phyloP scores from a whole-genome alignment of 2,797 vertebrate species.

The Chelon labrosus region DNA sequence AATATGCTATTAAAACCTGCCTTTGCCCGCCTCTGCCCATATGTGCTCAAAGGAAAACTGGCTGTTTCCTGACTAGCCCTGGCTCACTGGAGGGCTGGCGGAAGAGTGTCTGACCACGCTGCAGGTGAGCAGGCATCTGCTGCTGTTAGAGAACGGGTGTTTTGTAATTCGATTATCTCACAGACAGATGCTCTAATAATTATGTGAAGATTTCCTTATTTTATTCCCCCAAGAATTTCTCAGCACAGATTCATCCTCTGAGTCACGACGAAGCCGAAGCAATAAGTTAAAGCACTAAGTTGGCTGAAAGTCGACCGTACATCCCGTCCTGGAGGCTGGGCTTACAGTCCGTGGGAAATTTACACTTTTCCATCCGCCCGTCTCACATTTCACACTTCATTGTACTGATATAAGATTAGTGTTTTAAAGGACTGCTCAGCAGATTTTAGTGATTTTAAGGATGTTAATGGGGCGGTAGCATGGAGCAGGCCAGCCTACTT shows the following conservation, averaged over 20 bases:
- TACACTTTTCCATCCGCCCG: not conserved
- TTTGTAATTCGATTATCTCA: not conserved
- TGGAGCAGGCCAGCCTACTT: constrained; percentile 3
- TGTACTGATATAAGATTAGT: constrained; percentile 5
- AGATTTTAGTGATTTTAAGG: not conserved
- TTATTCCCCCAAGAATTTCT: not conserved
- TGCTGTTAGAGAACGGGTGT: not conserved
- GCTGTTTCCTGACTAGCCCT: constrained; percentile 12
- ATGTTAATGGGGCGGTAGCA: constrained; percentile 5
- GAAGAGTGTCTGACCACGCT: constrained; percentile 4
- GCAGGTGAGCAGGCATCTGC: constrained; percentile 9
- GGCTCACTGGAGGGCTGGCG: constrained; percentile 3
- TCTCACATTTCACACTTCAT: not conserved
- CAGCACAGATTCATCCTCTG: not conserved
- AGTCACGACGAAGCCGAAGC: not conserved
- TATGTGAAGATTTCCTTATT: not conserved
- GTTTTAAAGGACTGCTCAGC: constrained; percentile 5
- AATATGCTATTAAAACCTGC: constrained; percentile 67
- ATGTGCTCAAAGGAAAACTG: constrained; percentile 33
- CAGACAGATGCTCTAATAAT: constrained; percentile 5
- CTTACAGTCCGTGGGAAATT: not conserved
- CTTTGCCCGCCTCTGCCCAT: constrained; percentile 35
- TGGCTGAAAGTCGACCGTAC: not conserved
- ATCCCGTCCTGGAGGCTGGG: not conserved
- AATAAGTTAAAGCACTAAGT: not conserved